Conservation (phyloP, 1,140 invertebrate species). For the Rhagoletis pomonella region DNA sequence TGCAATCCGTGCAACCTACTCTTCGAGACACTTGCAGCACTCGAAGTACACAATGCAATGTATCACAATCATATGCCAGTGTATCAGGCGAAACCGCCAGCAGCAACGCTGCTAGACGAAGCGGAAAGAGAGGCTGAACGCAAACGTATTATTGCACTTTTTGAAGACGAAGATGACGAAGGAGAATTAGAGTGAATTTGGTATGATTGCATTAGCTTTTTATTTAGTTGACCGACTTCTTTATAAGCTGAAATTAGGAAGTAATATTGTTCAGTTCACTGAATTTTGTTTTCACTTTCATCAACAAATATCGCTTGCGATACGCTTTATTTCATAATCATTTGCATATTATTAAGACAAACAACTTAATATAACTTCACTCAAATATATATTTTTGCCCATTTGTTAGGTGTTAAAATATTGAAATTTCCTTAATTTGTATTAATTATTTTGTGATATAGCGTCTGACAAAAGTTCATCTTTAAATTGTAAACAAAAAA, state of each 20-base stretch:
- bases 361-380: not conserved
- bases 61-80: slow-evolving; percentile 62
- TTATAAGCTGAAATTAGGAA: not conserved
- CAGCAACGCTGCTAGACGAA: slow-evolving; percentile 11
- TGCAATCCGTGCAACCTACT: slow-evolving; percentile 67
- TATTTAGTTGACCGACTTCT: not conserved
- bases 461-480: slow-evolving; percentile 4
- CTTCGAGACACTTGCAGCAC: slow-evolving; percentile 65
- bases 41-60: slow-evolving; percentile 68
- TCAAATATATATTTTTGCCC: not conserved
- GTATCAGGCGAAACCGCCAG: not conserved
- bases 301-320: slow-evolving; percentile 30
- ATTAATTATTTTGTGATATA: slow-evolving; percentile 2
- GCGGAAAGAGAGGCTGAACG: slow-evolving; percentile 61
- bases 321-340: slow-evolving; percentile 14
- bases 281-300: not conserved
- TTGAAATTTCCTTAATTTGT: not conserved
- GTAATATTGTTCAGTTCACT: not conserved
- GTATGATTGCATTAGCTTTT: not conserved
- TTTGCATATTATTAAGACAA: slow-evolving; percentile 18
- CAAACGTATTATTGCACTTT: slow-evolving; percentile 69
- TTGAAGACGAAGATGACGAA: slow-evolving; percentile 62
- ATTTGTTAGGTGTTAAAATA: not conserved
- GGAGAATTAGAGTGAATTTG: not conserved
- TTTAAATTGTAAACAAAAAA: not conserved